Percentiles rank a stretch among this genome's conserved stretches.
phyloP scores from a whole-genome alignment of 2,888 invertebrate genomes.

The Orchestes rusci region DNA sequence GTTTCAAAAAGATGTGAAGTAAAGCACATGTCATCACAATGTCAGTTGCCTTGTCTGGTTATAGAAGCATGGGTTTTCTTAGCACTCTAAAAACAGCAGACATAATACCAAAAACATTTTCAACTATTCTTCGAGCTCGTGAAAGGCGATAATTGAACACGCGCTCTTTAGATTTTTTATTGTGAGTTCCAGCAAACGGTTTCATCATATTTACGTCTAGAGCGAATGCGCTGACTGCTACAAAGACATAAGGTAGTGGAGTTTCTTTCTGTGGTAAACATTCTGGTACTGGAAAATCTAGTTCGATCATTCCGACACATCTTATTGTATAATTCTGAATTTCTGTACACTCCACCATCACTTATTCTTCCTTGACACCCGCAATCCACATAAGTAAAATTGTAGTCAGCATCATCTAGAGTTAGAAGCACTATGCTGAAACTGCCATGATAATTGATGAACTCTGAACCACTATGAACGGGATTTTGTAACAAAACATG shows the following conservation, averaged over 20 bases:
- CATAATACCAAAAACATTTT: conserved; percentile 20
- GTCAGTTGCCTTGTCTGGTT: conserved; percentile 12
- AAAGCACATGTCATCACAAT: conserved; percentile 12
- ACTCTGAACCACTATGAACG: conserved; percentile 3
- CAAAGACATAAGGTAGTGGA: conserved; percentile 14
- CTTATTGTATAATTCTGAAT: conserved; percentile 8
- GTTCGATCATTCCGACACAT: not conserved
- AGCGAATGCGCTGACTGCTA: conserved; percentile 22
- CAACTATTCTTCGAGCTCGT: conserved; percentile 19
- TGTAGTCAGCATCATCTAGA: conserved; percentile 34
- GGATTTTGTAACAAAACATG: conserved; percentile 2
- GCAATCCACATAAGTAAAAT: conserved; percentile 34
- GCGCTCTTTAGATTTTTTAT: conserved; percentile 20
- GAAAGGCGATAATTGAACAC: conserved; percentile 27
- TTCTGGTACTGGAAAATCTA: conserved; percentile 2
- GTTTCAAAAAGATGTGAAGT: conserved; percentile 12
- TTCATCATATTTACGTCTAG: conserved; percentile 21
- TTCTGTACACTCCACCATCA: conserved; percentile 5
- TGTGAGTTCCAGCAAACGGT: conserved; percentile 24
- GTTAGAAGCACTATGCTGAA: conserved; percentile 4
- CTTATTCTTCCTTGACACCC: conserved; percentile 32
- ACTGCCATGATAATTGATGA: conserved; percentile 4
- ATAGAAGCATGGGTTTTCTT: conserved; percentile 18
- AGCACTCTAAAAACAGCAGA: conserved; percentile 18
- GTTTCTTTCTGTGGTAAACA: not conserved